These are phyloP conservation scores for Cinclus mexicanus DNA, from an alignment of 2,113 vertebrate species.

Conservation along the genomic window DNA sequence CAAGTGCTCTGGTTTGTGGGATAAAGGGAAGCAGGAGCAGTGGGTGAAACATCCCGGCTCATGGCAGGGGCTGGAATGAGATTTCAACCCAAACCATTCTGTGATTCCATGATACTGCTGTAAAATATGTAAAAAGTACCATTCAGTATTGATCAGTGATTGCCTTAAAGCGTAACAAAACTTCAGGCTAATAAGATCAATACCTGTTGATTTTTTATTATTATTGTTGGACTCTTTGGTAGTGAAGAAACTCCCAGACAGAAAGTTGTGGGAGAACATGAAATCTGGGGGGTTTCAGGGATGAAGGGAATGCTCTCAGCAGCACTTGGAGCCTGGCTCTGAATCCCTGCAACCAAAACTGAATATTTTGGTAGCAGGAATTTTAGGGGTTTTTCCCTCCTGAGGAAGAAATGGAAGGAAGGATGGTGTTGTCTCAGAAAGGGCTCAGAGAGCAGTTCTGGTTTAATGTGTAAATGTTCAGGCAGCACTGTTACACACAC, in stretches of 20 bases:
- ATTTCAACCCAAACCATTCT: background rate
- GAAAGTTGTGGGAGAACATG: background rate
- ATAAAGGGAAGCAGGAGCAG: background rate
- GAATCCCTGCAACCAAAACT: rapidly evolving
- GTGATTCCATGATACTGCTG: background rate
- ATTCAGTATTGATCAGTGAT: background rate
- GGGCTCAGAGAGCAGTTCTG: background rate
- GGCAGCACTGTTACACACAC: background rate
- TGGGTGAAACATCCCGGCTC: background rate
- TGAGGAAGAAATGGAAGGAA: background rate
- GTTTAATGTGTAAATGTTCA: background rate
- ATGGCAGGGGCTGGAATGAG: background rate
- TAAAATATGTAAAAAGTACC: background rate
- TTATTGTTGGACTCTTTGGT: rapidly evolving
- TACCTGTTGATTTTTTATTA: background rate
- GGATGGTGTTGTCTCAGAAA: background rate
- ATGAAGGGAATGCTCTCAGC: background rate
- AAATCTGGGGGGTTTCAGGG: background rate
- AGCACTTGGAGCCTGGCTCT: background rate
- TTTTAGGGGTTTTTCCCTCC: background rate
- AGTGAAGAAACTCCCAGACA: background rate
- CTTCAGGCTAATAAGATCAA: background rate
- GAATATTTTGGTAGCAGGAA: background rate
- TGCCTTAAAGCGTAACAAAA: background rate
- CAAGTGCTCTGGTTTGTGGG: background rate